Base-by-base conservation (phyloP, 2,888 invertebrate genomes). In the Ethmia dodecea region DNA sequence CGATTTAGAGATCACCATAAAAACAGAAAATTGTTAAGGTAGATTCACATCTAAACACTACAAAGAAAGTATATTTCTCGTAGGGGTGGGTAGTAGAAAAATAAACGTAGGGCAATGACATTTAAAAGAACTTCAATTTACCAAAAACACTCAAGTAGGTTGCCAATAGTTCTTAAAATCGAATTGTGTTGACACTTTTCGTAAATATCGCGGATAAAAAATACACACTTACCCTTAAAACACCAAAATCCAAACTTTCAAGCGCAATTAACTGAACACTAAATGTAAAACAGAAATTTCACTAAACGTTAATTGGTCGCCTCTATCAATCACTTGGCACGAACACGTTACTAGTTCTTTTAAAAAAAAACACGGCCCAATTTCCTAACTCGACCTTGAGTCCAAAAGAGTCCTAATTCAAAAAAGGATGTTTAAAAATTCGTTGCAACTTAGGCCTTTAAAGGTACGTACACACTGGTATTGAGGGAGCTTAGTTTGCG, bases 161-260 rank as follows among this genome's bases (percentile, higher is more conserved):
- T n/a, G n/a, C n/a, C n/a, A n/a, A n/a, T n/a, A n/a, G n/a, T n/a
- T n/a, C n/a, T n/a, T n/a, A n/a, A n/a, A n/a, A n/a, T n/a, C n/a
- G n/a, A n/a, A n/a, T n/a, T n/a, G n/a, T n/a, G n/a, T n/a, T n/a
- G n/a, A n/a, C n/a, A n/a, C n/a, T n/a, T n/a, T n/a, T n/a, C n/a
- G n/a, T n/a, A n/a, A n/a, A n/a, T n/a, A n/a, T n/a, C n/a, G n/a
- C n/a, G n/a, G n/a, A n/a, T n/a, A n/a, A n/a, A n/a, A n/a, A n/a
- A n/a, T n/a, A n/a, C n/a, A 43, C 43, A 67, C 79, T 78, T 52
- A 81, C 81, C 80, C 55, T 38, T 41, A 42, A n/a, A 54, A 54
- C 56, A 57, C 61, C 55, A 74, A 75, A 81, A 80, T 80, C 80
- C 80, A 80, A 79, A 64, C 56, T 59, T 54, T 51, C 53, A 56